These are phyloP conservation scores for Montipora efflorescens DNA, from an alignment of 64 coral and sea anemone species.

Conservation along the genomic window DNA sequence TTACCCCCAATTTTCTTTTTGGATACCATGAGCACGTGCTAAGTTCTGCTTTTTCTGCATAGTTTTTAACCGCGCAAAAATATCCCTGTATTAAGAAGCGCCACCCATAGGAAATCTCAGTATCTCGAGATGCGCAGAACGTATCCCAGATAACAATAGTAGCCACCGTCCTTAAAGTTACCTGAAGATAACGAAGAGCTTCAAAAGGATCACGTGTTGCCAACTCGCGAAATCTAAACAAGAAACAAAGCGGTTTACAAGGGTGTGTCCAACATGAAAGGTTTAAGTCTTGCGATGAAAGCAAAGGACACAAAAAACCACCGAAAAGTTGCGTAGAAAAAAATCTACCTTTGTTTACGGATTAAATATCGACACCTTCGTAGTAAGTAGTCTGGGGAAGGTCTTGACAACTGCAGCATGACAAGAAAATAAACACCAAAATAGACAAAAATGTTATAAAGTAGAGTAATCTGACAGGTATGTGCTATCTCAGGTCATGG, in stretches of 20 bases:
- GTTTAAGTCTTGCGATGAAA: neutral
- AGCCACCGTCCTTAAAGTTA: neutral
- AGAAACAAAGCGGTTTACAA: neutral
- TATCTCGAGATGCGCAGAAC: too few species aligned
- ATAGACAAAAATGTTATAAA: neutral
- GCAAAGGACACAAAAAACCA: neutral
- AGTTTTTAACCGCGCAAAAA: too few species aligned
- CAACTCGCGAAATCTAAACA: slow-evolving; percentile 2
- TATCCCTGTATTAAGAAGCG: too few species aligned
- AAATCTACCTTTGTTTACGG: slow-evolving; percentile 83
- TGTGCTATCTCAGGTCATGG: neutral
- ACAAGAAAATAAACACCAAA: neutral
- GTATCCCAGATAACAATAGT: too few species aligned
- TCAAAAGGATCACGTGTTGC: slow-evolving; percentile 27
- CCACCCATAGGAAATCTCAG: too few species aligned
- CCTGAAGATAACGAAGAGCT: slow-evolving; percentile 15
- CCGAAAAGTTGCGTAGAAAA: neutral
- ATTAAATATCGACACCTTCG: slow-evolving; percentile 85
- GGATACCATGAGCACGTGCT: too few species aligned
- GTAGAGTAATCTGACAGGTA: too few species aligned
- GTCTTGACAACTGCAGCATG: slow-evolving; percentile 60
- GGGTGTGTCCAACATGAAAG: neutral
- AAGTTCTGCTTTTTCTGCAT: too few species aligned
- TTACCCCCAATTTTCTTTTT: too few species aligned
- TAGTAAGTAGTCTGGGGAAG: slow-evolving; percentile 76